Evolutionary conservation across 1,140 invertebrate genomes (phyloP).

Genomic region (Telenomus remus): DNA sequence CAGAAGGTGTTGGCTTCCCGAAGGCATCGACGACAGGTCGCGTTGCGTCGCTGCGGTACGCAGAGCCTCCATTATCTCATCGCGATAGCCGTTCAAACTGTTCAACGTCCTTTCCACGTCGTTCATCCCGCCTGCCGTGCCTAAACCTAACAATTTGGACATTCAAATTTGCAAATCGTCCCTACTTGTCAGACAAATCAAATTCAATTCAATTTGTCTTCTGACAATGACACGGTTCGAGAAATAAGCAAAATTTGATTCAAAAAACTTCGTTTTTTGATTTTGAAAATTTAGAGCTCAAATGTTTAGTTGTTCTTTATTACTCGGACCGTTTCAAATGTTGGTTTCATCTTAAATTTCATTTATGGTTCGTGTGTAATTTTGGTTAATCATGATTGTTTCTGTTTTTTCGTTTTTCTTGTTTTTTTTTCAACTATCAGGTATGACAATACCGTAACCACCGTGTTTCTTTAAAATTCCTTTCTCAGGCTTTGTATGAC

Average conservation of each 20-base stretch:
- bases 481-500: slow-evolving; percentile 86
- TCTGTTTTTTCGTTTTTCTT: not conserved
- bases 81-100: slow-evolving; percentile 93
- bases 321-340: no score
- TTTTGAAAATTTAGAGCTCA: no score
- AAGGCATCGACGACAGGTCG: slow-evolving; percentile 77
- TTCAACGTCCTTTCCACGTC: slow-evolving; percentile 90
- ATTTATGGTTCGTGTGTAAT: slow-evolving; percentile 31
- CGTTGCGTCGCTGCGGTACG: slow-evolving; percentile 86
- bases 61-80: slow-evolving; percentile 91
- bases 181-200: not conserved
- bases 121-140: slow-evolving; percentile 78
- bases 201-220: no score
- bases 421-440: slow-evolving; percentile 75
- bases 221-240: no score
- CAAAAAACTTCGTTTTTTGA: no score
- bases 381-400: not conserved
- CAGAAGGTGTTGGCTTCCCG: slow-evolving; percentile 77
- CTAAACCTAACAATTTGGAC: slow-evolving; percentile 69
- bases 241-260: no score
- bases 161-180: slow-evolving; percentile 4
- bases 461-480: slow-evolving; percentile 91
- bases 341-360: slow-evolving; percentile 1
- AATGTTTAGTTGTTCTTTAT: no score
- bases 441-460: slow-evolving; percentile 83